Conservation (phyloP, 2,888 invertebrate genomes). For the Dicycla oo region DNA sequence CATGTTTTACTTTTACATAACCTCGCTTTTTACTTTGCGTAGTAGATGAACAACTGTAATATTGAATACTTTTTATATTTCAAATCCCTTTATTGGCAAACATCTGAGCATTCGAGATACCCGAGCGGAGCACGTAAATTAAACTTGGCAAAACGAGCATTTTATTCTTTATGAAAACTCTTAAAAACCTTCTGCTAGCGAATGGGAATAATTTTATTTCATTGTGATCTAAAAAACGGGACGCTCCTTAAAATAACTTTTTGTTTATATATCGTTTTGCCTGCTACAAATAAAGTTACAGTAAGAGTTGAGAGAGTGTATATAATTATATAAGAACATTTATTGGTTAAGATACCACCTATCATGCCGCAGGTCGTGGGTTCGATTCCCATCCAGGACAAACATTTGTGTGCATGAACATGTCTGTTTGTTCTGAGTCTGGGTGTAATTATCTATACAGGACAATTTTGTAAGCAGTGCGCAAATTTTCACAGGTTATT, state of each 20-base stretch:
- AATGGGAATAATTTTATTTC: constrained; percentile 73
- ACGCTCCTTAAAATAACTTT: constrained; percentile 15
- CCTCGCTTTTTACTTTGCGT: constrained; percentile 56
- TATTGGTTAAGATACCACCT: no score
- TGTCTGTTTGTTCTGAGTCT: no score
- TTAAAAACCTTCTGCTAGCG: constrained; percentile 72
- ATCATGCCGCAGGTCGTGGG: no score
- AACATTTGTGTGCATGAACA: no score
- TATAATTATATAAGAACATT: not conserved
- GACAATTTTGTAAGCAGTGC: no score
- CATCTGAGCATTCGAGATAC: constrained; percentile 81
- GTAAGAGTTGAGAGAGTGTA: no score
- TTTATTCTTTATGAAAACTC: constrained; percentile 79
- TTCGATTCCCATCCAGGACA: no score
- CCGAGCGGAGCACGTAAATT: constrained; percentile 79
- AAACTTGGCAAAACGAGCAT: constrained; percentile 82
- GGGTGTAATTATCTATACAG: no score
- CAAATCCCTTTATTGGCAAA: constrained; percentile 80
- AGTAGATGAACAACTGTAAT: constrained; percentile 60
- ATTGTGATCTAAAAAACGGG: constrained; percentile 55
- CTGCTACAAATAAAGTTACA: constrained; percentile 2
- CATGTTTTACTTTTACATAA: constrained; percentile 75
- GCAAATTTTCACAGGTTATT: no score
- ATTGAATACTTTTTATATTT: constrained; percentile 63
- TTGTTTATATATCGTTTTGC: not conserved